Percentiles rank a stretch among this genome's conserved stretches.
These are phyloP conservation scores for Semaprochilodus insignis DNA, from an alignment of 2,797 vertebrate genomes.

Conservation along the genomic window DNA sequence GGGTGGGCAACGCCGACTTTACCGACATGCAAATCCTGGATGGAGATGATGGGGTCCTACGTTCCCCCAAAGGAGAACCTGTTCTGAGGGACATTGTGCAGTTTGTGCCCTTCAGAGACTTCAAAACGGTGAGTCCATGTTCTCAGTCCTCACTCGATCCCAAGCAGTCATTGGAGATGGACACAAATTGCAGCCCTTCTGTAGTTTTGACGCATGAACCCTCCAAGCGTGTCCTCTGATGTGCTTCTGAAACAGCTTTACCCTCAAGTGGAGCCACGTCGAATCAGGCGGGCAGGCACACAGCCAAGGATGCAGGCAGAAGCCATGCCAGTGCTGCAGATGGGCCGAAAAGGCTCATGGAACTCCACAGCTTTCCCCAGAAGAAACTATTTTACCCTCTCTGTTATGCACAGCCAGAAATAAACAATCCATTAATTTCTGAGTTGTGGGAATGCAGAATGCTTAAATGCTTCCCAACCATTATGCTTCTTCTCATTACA, in stretches of 20 bases:
- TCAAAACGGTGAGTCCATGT: constrained; percentile 88
- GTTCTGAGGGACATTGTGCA: constrained; percentile 94
- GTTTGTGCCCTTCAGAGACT: constrained; percentile 95
- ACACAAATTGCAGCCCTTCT: neutral
- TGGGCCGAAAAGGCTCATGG: constrained; percentile 54
- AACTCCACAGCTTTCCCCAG: constrained; percentile 53
- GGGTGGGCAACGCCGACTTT: constrained; percentile 95
- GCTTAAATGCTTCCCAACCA: constrained; percentile 33
- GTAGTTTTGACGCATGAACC: constrained; percentile 35
- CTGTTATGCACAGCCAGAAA: constrained; percentile 33
- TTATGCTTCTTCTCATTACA: constrained; percentile 17
- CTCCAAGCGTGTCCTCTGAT: constrained; percentile 36
- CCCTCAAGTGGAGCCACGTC: constrained; percentile 42
- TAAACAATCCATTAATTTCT: constrained; percentile 25
- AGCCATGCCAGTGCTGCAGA: constrained; percentile 60
- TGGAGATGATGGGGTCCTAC: constrained; percentile 88
- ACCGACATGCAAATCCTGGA: constrained; percentile 96
- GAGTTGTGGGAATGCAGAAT: constrained; percentile 45
- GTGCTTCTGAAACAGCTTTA: constrained; percentile 32
- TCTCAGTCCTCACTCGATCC: neutral
- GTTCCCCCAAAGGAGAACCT: constrained; percentile 89
- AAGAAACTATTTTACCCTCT: constrained; percentile 27
- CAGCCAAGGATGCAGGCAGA: constrained; percentile 32
- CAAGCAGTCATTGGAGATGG: neutral
- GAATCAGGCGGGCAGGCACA: constrained; percentile 51